These are phyloP conservation scores for Caranx melampygus DNA, from an alignment of 2,113 vertebrate genomes.

Conservation along the genomic window DNA sequence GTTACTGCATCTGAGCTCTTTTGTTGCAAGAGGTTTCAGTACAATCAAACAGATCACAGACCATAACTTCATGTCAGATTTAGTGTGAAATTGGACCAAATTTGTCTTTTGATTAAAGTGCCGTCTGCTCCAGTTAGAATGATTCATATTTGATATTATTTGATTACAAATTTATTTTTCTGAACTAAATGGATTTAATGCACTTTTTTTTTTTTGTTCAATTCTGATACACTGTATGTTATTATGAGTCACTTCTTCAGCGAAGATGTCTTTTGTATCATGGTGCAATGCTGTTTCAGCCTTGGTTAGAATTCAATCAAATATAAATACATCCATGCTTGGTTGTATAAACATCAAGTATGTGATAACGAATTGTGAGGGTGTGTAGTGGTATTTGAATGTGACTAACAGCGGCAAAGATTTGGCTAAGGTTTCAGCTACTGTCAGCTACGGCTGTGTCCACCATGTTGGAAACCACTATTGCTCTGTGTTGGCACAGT, in stretches of 20 bases:
- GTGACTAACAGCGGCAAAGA: background rate
- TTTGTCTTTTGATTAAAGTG: conserved; percentile 16
- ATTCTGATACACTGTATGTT: background rate
- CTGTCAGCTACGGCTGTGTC: background rate
- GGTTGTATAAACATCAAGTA: background rate
- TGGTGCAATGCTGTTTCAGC: background rate
- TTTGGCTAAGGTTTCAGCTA: background rate
- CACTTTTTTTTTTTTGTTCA: background rate
- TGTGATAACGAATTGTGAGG: background rate
- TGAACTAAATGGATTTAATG: conserved; percentile 9
- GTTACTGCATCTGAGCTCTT: background rate
- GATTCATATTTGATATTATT: conserved; percentile 22
- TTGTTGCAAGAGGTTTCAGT: background rate
- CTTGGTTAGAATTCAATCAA: conserved; percentile 1
- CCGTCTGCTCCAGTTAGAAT: background rate
- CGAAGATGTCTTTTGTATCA: background rate
- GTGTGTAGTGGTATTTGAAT: background rate
- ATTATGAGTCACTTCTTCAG: background rate
- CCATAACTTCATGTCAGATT: conserved; percentile 21
- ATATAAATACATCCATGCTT: background rate
- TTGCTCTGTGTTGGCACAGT: background rate
- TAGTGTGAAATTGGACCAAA: conserved; percentile 27
- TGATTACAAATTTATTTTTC: conserved; percentile 11
- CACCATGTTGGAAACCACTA: background rate
- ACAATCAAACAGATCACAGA: conserved; percentile 30